Conservation (phyloP, 2,888 invertebrate species). For the Sminthurinus aureus region DNA sequence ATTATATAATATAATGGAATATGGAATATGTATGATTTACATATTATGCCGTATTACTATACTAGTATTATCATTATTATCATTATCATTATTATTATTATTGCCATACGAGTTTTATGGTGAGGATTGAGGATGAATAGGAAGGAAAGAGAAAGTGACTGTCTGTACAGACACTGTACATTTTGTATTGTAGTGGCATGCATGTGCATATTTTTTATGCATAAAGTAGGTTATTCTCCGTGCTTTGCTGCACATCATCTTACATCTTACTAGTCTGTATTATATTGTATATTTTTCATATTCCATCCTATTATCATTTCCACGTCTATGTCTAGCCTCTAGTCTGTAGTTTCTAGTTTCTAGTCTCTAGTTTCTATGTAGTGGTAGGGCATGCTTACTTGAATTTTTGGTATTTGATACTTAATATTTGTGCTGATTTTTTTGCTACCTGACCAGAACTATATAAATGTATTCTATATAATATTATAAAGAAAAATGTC, state of each 20-base stretch:
- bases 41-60: no score
- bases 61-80: not conserved
- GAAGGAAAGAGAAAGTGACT: conserved; percentile 18
- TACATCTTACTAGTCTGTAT: conserved; percentile 17
- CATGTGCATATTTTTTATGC: no score
- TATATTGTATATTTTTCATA: conserved; percentile 30
- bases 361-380: no score
- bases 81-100: not conserved
- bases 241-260: conserved; percentile 37
- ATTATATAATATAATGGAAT: no score
- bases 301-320: conserved; percentile 8
- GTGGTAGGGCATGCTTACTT: no score
- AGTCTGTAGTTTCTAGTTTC: no score
- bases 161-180: no score
- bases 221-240: conserved; percentile 31
- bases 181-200: no score
- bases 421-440: not conserved
- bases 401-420: no score
- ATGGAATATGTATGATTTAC: no score
- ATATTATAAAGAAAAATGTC: no score
- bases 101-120: not conserved
- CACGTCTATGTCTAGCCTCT: not conserved
- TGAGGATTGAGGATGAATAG: not conserved
- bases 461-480: no score
- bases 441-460: not conserved